Conservation (phyloP, 1,140 invertebrate species). For the Phthorimaea operculella region DNA sequence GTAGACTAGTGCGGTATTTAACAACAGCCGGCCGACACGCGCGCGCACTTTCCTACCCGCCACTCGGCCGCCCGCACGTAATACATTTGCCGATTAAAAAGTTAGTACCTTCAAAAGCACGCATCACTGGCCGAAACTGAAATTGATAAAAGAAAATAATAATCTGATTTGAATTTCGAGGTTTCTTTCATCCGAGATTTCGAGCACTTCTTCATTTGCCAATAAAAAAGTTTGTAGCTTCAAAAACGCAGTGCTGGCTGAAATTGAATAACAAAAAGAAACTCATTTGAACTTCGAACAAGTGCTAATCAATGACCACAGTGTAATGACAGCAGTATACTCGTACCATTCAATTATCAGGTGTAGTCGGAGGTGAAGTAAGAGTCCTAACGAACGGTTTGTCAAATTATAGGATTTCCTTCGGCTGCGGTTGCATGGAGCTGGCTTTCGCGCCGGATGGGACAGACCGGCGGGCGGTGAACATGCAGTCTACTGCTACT, state of each 20-base stretch:
- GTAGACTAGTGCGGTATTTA: constrained; percentile 61
- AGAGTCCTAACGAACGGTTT: constrained; percentile 42
- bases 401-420: constrained; percentile 58
- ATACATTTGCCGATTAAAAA: constrained; percentile 24
- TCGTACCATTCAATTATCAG: constrained; percentile 26
- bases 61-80: constrained; percentile 42
- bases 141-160: too few species aligned
- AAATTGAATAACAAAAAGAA: neutral
- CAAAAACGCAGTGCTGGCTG: neutral
- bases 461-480: constrained; percentile 7
- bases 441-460: constrained; percentile 27
- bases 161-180: too few species aligned
- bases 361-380: constrained; percentile 37
- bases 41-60: constrained; percentile 49
- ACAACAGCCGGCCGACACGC: constrained; percentile 42
- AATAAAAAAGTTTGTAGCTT: constrained; percentile 26
- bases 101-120: constrained; percentile 15
- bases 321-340: neutral
- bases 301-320: neutral
- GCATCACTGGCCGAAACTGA: neutral
- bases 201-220: constrained; percentile 6
- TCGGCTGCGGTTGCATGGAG: constrained; percentile 27
- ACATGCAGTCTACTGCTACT: constrained; percentile 20
- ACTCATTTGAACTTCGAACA: neutral
- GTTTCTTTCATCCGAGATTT: too few species aligned